Evolutionary conservation across 1,140 invertebrate species (phyloP).

Genomic region (Cylas formicarius): DNA sequence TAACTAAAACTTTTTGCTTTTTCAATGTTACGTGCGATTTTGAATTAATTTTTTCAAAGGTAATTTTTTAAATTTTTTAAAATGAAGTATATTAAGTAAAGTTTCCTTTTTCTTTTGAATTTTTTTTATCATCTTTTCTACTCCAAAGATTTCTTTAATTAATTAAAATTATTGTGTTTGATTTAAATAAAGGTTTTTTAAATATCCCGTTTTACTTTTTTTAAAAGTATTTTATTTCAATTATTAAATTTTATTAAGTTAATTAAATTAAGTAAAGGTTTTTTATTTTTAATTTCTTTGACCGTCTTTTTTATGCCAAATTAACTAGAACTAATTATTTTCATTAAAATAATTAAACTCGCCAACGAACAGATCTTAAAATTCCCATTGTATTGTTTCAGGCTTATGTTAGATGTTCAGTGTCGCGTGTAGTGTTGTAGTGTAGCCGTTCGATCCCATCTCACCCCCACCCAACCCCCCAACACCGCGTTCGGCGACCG

Average conservation of each 20-base stretch:
- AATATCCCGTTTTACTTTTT: conserved; percentile 2
- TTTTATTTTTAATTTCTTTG: background rate
- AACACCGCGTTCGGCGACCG: conserved; percentile 21
- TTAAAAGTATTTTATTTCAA: background rate
- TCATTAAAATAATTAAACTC: conserved; percentile 7
- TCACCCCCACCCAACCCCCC: background rate
- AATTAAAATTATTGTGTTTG: background rate
- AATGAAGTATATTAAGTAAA: too few relatives aligned
- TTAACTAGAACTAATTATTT: background rate
- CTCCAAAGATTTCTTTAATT: too few relatives aligned
- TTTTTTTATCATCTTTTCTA: too few relatives aligned
- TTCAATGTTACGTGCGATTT: too few relatives aligned
- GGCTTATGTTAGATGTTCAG: conserved; percentile 30
- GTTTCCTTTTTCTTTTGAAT: too few relatives aligned
- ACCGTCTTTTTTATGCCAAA: background rate
- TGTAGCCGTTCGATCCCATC: conserved; percentile 6
- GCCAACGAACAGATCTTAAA: too few relatives aligned
- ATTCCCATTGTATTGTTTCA: conserved; percentile 28
- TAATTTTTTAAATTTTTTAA: too few relatives aligned
- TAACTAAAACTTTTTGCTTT: too few relatives aligned
- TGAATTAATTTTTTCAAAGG: too few relatives aligned
- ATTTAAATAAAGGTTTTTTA: background rate
- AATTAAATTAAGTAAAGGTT: background rate
- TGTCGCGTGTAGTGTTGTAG: conserved; percentile 27
- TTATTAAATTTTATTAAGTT: background rate